Percentiles rank a stretch among this genome's conserved stretches.
Evolutionary conservation across 2,113 vertebrate genomes (phyloP).

Genomic region (Gulo gulo): DNA sequence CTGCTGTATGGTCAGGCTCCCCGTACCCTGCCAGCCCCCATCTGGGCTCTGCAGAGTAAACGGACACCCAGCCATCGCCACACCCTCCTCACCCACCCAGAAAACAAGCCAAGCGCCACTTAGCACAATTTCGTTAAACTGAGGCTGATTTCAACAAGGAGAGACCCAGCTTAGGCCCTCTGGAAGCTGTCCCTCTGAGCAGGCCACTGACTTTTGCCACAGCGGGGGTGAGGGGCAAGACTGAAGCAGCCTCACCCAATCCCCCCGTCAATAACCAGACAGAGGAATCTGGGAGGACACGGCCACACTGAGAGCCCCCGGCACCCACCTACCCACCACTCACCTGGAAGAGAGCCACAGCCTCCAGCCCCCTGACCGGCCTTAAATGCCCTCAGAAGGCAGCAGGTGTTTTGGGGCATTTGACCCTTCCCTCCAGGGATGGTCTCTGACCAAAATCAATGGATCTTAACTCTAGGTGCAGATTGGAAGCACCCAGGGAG

Average conservation of each 20-base stretch:
- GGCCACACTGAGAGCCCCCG: accelerated
- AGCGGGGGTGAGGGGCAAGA: background rate
- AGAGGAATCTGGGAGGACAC: background rate
- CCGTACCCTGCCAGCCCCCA: accelerated
- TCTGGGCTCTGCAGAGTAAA: background rate
- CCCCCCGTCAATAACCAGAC: background rate
- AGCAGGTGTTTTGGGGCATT: background rate
- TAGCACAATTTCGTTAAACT: background rate
- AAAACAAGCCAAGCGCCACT: background rate
- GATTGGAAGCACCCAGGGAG: background rate
- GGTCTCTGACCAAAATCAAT: background rate
- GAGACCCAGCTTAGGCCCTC: background rate
- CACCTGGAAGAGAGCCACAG: background rate
- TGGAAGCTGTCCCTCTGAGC: accelerated
- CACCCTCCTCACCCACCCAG: no score
- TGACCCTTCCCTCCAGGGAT: background rate
- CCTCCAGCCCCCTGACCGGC: background rate
- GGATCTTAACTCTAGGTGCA: background rate
- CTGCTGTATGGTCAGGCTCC: background rate
- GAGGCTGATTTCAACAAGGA: background rate
- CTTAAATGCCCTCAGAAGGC: slow-evolving; percentile 36
- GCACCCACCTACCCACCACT: background rate
- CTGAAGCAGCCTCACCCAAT: accelerated
- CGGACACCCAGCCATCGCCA: accelerated
- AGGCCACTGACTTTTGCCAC: background rate